Conservation (phyloP, 2,888 invertebrate species). For the Platycheirus albimanus region DNA sequence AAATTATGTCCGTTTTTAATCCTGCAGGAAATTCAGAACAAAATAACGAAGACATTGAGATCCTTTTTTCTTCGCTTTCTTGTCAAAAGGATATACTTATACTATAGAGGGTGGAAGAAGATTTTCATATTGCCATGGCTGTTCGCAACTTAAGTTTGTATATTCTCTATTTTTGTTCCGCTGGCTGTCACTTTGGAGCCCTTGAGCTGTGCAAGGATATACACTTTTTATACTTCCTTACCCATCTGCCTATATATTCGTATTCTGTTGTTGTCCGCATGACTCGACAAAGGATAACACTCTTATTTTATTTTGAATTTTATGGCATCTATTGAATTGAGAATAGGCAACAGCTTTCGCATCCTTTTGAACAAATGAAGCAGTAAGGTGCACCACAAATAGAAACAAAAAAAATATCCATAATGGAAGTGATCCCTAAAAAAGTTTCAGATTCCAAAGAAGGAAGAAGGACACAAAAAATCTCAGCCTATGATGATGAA, state of each 20-base stretch:
- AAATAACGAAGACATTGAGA: constrained; percentile 65
- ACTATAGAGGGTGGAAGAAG: constrained; percentile 11
- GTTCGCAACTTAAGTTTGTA: constrained; percentile 32
- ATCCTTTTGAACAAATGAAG: constrained; percentile 2
- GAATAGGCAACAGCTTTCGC: constrained; percentile 47
- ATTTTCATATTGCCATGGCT: constrained; percentile 55
- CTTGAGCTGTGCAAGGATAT: constrained; percentile 62
- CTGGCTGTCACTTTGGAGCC: constrained; percentile 66
- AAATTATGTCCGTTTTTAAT: constrained; percentile 70
- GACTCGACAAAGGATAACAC: constrained; percentile 45
- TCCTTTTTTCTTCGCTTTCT: constrained; percentile 25
- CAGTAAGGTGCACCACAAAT: no score
- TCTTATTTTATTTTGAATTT: constrained; percentile 11
- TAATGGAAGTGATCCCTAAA: constrained; percentile 56
- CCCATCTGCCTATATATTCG: not conserved
- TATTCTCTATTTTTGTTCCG: constrained; percentile 47
- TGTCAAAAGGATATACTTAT: not conserved
- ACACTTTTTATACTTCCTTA: constrained; percentile 1
- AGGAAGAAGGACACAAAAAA: constrained; percentile 16
- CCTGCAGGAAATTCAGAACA: constrained; percentile 66
- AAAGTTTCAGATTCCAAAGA: constrained; percentile 11
- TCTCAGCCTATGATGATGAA: constrained; percentile 56
- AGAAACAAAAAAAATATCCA: not conserved
- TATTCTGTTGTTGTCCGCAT: not conserved
- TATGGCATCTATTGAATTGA: constrained; percentile 44